Evolutionary conservation across 2,888 invertebrate genomes (phyloP).

Genomic region (Drosophila suboccidentalis): DNA sequence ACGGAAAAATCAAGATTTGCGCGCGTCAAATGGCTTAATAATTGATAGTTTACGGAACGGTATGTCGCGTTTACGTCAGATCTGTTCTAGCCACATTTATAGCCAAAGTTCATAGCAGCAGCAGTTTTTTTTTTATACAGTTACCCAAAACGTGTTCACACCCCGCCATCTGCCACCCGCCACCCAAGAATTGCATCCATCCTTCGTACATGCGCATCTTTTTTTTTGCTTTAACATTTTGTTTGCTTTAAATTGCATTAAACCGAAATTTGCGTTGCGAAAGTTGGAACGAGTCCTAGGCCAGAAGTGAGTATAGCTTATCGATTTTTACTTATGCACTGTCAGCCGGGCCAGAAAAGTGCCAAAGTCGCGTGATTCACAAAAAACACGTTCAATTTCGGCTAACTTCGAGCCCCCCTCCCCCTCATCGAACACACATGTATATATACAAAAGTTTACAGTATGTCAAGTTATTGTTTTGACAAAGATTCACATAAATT

Average conservation of each 20-base stretch:
- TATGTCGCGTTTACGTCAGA: slow-evolving; percentile 57
- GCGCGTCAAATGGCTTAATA: slow-evolving; percentile 62
- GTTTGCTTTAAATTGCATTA: slow-evolving; percentile 41
- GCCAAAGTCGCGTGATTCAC: slow-evolving; percentile 78
- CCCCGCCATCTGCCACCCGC: slow-evolving; percentile 16
- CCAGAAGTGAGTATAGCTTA: slow-evolving; percentile 71
- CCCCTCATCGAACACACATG: slow-evolving; percentile 22
- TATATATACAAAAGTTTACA: slow-evolving; percentile 4
- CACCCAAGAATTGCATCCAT: slow-evolving; percentile 10
- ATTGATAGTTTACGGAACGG: slow-evolving; percentile 47
- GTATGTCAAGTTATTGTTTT: background rate
- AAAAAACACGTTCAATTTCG: slow-evolving; percentile 57
- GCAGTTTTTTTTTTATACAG: slow-evolving; percentile 15
- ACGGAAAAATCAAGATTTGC: slow-evolving; percentile 35
- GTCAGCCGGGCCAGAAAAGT: slow-evolving; percentile 27
- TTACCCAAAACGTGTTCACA: slow-evolving; percentile 61
- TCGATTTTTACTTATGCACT: slow-evolving; percentile 66
- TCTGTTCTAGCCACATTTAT: slow-evolving; percentile 20
- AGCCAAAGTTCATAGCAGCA: slow-evolving; percentile 68
- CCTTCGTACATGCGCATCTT: slow-evolving; percentile 26
- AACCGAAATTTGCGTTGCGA: slow-evolving; percentile 39
- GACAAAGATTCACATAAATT: background rate
- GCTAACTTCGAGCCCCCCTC: slow-evolving; percentile 16
- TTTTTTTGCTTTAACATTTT: slow-evolving; percentile 34
- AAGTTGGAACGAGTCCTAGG: slow-evolving; percentile 43